phyloP scores from a whole-genome alignment of 2,797 vertebrate genomes.

The Hippocampus kuda region DNA sequence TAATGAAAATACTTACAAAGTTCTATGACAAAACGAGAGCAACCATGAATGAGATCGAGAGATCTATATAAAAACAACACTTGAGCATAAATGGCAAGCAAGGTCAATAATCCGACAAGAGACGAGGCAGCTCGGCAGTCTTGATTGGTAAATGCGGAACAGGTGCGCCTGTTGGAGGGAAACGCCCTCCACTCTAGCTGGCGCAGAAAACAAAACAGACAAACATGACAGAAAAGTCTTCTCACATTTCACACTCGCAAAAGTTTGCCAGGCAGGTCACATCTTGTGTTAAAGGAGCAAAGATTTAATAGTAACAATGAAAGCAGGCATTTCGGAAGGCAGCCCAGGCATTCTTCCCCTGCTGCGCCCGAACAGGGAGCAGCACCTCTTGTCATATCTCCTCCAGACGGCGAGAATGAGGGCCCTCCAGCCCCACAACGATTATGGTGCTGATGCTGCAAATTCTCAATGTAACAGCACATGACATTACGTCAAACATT shows the following conservation, averaged over 20 bases:
- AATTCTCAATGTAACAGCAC: neutral
- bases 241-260: slow-evolving; percentile 46
- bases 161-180: too few species aligned
- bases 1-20: too few species aligned
- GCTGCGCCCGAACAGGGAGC: slow-evolving; percentile 68
- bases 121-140: too few species aligned
- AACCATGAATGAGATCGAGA: too few species aligned
- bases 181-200: too few species aligned
- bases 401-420: slow-evolving; percentile 41
- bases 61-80: too few species aligned
- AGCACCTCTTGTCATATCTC: slow-evolving; percentile 73
- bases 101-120: too few species aligned
- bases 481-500: neutral
- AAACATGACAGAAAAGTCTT: neutral
- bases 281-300: slow-evolving; percentile 74
- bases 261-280: slow-evolving; percentile 72
- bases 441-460: slow-evolving; percentile 12
- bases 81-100: too few species aligned
- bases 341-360: slow-evolving; percentile 60
- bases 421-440: slow-evolving; percentile 39
- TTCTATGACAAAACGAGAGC: too few species aligned
- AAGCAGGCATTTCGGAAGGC: slow-evolving; percentile 79
- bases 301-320: slow-evolving; percentile 82
- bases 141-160: too few species aligned
- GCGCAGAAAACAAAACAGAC: too few species aligned